Evolutionary conservation across 1,140 invertebrate genomes (phyloP), one percentile per base, ranked within the genome.

Genomic region (Drosophila ironensis): DNA sequence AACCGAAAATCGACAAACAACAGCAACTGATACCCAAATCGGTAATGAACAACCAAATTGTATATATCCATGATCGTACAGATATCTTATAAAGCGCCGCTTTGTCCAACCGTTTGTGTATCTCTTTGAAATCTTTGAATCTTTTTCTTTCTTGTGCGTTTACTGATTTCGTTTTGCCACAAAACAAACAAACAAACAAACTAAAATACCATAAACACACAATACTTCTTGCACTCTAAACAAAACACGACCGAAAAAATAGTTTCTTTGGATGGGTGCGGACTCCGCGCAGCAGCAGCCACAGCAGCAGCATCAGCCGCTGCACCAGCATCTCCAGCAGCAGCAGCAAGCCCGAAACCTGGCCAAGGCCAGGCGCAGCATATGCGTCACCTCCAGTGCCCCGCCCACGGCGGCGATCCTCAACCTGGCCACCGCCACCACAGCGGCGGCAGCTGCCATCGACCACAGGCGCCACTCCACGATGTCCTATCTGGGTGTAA

Each of bases 401-500:
- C 87, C 88, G 28, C 68, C 84, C 8, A 66, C 59, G 5, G 60
- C 80, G 24, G 71, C 74, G 9, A 75, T 66, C 64, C 59, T 76
- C 19, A 69, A 75, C 44, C 28, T 67, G 61, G 64, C 56, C 40
- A 53, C 67, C 16, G 33, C 56, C 46, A n/a, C n/a, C n/a, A 37
- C 52, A 35, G 37, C 48, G 47, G 47, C 75, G 40, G 45, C 54
- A 8, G 44, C 68, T 9, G 56, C 59, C 47, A 64, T 73, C 42
- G 66, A 82, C 51, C 74, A 88, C 45, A 72, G 88, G 7, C 67
- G 88, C 20, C 88, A 89, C 61, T 89, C 88, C 27, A 87, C 84
- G 48, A 73, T 88, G 68, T 88, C 88, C 42, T 89, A 88, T 60
- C 69, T 89, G 78, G 82, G 88, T 84, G 88, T 89, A 89, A 89